Evolutionary conservation across 2,113 vertebrate genomes (phyloP).

Genomic region (Perca flavescens): DNA sequence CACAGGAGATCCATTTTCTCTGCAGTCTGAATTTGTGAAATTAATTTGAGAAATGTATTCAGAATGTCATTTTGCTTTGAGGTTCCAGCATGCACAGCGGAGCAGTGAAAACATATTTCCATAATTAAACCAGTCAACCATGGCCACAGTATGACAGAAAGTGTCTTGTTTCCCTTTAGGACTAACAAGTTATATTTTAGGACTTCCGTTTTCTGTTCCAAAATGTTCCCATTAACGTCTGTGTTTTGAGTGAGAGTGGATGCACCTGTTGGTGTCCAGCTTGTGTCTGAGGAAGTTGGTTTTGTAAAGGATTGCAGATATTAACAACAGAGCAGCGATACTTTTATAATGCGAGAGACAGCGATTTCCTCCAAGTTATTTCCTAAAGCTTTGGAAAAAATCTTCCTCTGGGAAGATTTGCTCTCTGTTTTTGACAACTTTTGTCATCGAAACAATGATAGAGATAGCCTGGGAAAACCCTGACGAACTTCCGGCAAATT

Average conservation of each 20-base stretch:
- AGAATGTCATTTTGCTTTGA: background rate
- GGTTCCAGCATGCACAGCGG: background rate
- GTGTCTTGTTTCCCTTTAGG: conserved; percentile 16
- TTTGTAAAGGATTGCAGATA: conserved; percentile 25
- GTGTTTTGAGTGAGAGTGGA: conserved; percentile 59
- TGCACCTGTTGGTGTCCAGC: conserved; percentile 65
- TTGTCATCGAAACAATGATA: conserved; percentile 33
- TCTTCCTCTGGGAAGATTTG: conserved; percentile 12
- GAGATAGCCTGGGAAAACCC: background rate
- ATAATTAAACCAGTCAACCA: background rate
- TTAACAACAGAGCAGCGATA: conserved; percentile 5
- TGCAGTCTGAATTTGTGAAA: background rate
- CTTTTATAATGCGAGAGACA: background rate
- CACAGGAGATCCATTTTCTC: background rate
- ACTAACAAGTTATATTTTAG: conserved; percentile 54
- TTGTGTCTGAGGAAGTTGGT: conserved; percentile 37
- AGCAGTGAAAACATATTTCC: background rate
- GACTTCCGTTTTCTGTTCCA: conserved; percentile 48
- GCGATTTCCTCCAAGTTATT: background rate
- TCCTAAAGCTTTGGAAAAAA: conserved; percentile 23
- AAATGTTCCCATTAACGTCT: conserved; percentile 40
- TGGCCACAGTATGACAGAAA: background rate
- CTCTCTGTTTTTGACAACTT: conserved; percentile 21
- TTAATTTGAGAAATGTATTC: background rate
- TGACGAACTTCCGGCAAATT: no score